phyloP scores from a whole-genome alignment of 2,888 invertebrate genomes.

The Thymelicus acteon region DNA sequence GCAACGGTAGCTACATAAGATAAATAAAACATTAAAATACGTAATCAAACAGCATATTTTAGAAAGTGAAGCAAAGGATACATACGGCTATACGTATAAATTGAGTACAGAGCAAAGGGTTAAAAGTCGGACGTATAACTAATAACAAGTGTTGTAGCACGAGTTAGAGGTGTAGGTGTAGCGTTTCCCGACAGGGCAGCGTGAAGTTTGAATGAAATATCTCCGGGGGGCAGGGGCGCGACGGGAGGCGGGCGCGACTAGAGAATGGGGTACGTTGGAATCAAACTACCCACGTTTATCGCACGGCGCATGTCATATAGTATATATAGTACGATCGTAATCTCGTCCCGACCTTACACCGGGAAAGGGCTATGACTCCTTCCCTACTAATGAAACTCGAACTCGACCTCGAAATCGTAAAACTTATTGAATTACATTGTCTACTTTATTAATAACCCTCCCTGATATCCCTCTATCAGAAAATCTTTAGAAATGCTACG shows the following conservation, averaged over 20 bases:
- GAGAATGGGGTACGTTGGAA: slow-evolving; percentile 19
- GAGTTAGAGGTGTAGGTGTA: slow-evolving; percentile 4
- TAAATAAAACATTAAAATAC: background rate
- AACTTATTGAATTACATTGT: too few species aligned
- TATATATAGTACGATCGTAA: slow-evolving; percentile 5
- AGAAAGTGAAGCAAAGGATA: background rate
- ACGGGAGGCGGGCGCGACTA: slow-evolving; percentile 32
- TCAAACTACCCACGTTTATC: slow-evolving; percentile 20
- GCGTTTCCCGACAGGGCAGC: slow-evolving; percentile 25
- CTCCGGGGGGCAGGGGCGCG: slow-evolving; percentile 30
- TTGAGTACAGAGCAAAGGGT: slow-evolving; percentile 8
- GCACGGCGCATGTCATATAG: slow-evolving; percentile 13
- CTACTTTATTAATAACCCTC: too few species aligned
- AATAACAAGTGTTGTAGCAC: slow-evolving; percentile 17
- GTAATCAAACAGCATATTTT: background rate
- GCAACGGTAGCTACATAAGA: background rate
- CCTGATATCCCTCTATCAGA: too few species aligned
- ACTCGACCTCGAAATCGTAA: background rate
- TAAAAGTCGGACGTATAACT: slow-evolving; percentile 18
- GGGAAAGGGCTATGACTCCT: slow-evolving; percentile 14
- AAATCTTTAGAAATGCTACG: too few species aligned
- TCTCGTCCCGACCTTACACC: slow-evolving; percentile 29
- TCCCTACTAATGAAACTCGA: slow-evolving; percentile 25
- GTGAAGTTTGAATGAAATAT: slow-evolving; percentile 37
- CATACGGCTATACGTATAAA: background rate